Conservation (phyloP, 2,888 invertebrate genomes). For the Drosophila hamatofila region DNA sequence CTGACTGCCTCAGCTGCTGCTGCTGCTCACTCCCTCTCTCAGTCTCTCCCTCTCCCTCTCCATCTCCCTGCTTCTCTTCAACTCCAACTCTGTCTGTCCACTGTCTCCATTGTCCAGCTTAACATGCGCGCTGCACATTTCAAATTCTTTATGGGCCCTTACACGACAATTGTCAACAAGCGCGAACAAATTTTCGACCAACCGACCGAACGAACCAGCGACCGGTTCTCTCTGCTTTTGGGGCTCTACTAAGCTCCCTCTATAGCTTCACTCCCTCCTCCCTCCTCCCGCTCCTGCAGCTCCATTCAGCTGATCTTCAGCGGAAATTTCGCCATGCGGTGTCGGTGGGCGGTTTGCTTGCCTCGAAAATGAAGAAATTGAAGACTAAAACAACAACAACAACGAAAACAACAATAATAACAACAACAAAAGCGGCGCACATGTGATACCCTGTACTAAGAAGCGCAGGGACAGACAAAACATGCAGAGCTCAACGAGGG, state of each 20-base stretch:
- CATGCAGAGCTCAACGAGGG: conserved; percentile 35
- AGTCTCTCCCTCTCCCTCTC: not conserved
- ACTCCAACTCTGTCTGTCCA: not conserved
- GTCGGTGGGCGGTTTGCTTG: conserved; percentile 61
- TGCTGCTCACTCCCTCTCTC: not conserved
- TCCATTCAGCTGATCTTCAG: conserved; percentile 38
- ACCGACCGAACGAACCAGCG: conserved; percentile 44
- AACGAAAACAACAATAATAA: conserved; percentile 34
- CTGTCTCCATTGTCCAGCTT: conserved; percentile 38
- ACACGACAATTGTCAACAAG: conserved; percentile 79
- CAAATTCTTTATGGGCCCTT: conserved; percentile 73
- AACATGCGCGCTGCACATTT: conserved; percentile 71
- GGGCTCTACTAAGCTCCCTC: not conserved
- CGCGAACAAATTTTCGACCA: conserved; percentile 70
- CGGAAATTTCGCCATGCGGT: conserved; percentile 59
- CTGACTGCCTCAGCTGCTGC: not conserved
- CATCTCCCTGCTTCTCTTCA: not conserved
- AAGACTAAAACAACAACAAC: conserved; percentile 40
- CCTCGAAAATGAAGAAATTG: conserved; percentile 75
- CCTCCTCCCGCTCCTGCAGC: not conserved
- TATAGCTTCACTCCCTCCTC: not conserved
- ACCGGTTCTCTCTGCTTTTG: conserved; percentile 63
- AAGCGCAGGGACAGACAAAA: not conserved
- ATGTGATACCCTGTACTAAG: conserved; percentile 49
- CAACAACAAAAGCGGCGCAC: conserved; percentile 45